Base-by-base conservation (phyloP, 2,888 invertebrate species). In the Sesia apiformis region DNA sequence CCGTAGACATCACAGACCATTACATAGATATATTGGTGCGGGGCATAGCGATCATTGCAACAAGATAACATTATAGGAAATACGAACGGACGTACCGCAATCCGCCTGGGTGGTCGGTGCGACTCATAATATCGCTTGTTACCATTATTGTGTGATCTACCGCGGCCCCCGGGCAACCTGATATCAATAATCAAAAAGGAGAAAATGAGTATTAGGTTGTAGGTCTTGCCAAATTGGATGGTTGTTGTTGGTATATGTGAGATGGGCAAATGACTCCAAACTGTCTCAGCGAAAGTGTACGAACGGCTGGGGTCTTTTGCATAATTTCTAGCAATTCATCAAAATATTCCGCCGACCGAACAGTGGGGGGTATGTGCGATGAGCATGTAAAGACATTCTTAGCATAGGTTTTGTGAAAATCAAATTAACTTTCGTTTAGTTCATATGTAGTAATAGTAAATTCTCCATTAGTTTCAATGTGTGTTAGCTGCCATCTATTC, bases 261-360 rank as follows among this genome's bases (percentile, higher is more conserved):
- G 65, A 64, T 61, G 64, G 63, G 62, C 68, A 69, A 72, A 69
- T 63, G 80, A 77, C 75, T 78, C 75, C 75, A 78, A 81, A 81
- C 79, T 82, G 84, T 86, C 86, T 40, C 81, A 79, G 86, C 80
- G 86, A 87, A 87, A 88, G 86, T 86, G 80, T 82, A 81, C 76
- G 83, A 81, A 81, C 75, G 64, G 60, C 60, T 61, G 65, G 61
- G 66, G 72, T 69, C 69, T 71, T 81, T 82, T 75, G 82, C 79
- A 81, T 81, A 84, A 81, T 82, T 81, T 79, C 76, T 76, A 69
- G 72, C 79, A 80, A 79, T 81, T 76, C 78, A 77, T 81, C 78
- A 78, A 67, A 70, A 73, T 72, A 72, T 70, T 70, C 63, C 67
- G 70, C 65, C 66, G 74, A 78, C 73, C 67, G 64, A 70, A 54